These are phyloP conservation scores for Silvanus unidentatus DNA, from an alignment of 2,888 invertebrate genomes.

Conservation along the genomic window DNA sequence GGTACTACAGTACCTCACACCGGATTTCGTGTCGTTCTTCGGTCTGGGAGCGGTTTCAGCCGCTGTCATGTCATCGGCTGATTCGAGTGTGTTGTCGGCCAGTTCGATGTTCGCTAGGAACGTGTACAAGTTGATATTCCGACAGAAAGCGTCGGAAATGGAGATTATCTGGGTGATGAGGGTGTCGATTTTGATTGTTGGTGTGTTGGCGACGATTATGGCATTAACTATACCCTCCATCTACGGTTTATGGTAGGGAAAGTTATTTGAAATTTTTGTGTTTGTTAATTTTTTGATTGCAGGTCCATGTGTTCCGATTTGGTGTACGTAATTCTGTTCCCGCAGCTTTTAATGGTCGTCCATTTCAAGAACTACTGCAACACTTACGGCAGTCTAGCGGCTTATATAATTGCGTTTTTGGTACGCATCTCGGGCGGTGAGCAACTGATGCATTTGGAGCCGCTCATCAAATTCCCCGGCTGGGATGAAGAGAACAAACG, in stretches of 20 bases:
- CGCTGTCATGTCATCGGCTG: conserved; percentile 99
- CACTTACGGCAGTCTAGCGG: conserved; percentile 92
- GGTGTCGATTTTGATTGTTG: conserved; percentile 84
- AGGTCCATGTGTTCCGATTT: conserved; percentile 98
- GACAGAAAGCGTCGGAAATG: conserved; percentile 94
- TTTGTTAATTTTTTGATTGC: conserved; percentile 21
- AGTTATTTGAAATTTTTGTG: conserved; percentile 28
- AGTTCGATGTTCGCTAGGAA: conserved; percentile 99
- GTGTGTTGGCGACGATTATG: conserved; percentile 88
- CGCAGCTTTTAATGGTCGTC: conserved; percentile 95
- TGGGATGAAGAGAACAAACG: conserved; percentile 59
- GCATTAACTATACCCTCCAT: conserved; percentile 96
- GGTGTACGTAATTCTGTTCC: conserved; percentile 97
- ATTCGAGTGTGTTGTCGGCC: conserved; percentile 95
- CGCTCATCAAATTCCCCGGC: conserved; percentile 83
- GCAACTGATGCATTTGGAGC: conserved; percentile 70
- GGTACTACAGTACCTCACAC: conserved; percentile 94
- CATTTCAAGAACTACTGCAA: conserved; percentile 92
- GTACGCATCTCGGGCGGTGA: conserved; percentile 86
- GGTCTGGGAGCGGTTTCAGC: conserved; percentile 98
- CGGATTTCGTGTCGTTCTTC: conserved; percentile 93
- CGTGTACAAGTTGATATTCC: conserved; percentile 94
- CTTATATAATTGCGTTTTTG: conserved; percentile 77
- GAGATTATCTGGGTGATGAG: conserved; percentile 98
- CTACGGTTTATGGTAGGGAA: conserved; percentile 84